Evolutionary conservation across 2,888 invertebrate species (phyloP), one percentile per base, ranked within the genome.

Genomic region (Phlogophora meticulosa): DNA sequence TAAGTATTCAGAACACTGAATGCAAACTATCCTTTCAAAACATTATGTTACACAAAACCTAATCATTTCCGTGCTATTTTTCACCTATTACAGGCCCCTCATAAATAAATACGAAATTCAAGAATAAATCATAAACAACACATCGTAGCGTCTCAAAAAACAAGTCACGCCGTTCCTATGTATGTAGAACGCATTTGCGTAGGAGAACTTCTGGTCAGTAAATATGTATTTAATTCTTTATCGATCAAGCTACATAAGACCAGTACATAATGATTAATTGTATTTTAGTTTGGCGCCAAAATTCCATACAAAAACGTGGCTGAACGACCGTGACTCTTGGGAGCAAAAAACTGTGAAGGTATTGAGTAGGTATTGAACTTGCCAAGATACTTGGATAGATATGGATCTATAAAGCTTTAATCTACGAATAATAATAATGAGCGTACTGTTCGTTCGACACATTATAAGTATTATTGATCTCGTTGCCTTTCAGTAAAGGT

Each of bases 241-340:
- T 73, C 63, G 72, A 68, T 78, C 61, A 43, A 48, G 28, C 55
- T 60, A 72, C 56, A 43, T 62, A 59, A 58, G 45, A 52, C 57
- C 66, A 59, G 65, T 75, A 73, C 73, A 68, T 83, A 85, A 83
- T 88, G 85, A 90, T 90, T 85, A 85, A 90, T 90, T 86, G 81
- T 88, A 80, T 81, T 82, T 85, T 85, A 87, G 85, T 88, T 91
- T 90, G 95, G 95, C 95, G 95, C 95, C 93, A 91, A 95, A 94
- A 94, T 94, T 93, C 91, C 91, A 87, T 85, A 86, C 89, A 95
- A 94, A 94, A 94, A 95, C 88, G 75, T 84, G 81, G 80, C 82
- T 91, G 94, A 93, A 91, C 95, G 95, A 88, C 94, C 95, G 85
- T 95, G 95, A 95, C 94, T 93, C 84, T 71, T 55, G 49, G 45